Conservation (phyloP, 1,140 invertebrate genomes). For the Liolophura sinensis region DNA sequence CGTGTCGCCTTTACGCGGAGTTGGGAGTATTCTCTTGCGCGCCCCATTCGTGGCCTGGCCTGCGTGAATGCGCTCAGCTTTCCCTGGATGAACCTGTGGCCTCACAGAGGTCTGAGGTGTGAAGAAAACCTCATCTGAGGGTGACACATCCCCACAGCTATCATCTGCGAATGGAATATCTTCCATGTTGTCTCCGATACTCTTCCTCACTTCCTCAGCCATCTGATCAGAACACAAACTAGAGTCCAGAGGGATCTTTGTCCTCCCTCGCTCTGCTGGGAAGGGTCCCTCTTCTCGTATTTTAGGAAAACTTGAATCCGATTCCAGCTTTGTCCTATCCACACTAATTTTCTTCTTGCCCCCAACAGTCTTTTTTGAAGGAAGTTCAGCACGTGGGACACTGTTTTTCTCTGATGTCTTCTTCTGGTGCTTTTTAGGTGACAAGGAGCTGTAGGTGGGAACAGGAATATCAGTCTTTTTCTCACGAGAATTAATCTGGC, state of each 20-base stretch:
- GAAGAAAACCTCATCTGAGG: conserved; percentile 37
- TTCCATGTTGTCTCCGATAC: conserved; percentile 31
- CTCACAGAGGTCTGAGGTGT: conserved; percentile 42
- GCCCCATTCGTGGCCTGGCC: conserved; percentile 16
- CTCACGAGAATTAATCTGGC: no score
- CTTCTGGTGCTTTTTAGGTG: no score
- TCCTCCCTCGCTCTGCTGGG: conserved; percentile 8
- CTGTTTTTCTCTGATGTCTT: no score
- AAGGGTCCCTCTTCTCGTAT: no score
- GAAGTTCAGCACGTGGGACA: no score
- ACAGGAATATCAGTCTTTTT: no score
- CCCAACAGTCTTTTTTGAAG: no score
- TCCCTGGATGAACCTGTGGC: neutral
- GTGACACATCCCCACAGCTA: conserved; percentile 35
- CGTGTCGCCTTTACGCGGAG: conserved; percentile 17
- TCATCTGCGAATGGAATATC: conserved; percentile 55
- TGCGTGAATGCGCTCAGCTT: neutral
- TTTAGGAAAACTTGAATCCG: no score
- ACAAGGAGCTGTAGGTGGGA: no score
- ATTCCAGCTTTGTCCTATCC: no score
- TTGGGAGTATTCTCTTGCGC: conserved; percentile 38
- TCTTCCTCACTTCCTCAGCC: conserved; percentile 7
- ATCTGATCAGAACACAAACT: conserved; percentile 14
- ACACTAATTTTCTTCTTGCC: no score
- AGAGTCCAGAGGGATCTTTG: conserved; percentile 36